Evolutionary conservation across 2,113 vertebrate genomes (phyloP).

Genomic region (Chroicocephalus ridibundus): DNA sequence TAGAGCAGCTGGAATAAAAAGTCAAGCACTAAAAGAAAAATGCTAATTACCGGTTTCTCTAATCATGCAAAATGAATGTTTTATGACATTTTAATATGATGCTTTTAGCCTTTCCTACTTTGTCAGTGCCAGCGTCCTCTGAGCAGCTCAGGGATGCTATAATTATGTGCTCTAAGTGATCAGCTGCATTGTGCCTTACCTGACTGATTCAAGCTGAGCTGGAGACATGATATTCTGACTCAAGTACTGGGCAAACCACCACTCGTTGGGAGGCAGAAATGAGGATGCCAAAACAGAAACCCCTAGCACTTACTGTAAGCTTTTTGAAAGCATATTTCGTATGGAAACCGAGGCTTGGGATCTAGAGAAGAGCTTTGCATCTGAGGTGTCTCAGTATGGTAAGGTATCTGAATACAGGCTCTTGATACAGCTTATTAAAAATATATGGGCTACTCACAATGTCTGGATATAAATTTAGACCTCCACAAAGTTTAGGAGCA

Average conservation of each 20-base stretch:
- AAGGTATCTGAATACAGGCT: not conserved
- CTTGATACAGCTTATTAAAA: not conserved
- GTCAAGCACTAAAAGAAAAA: slow-evolving; percentile 48
- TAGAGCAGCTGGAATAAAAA: slow-evolving; percentile 33
- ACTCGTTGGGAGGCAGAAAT: not conserved
- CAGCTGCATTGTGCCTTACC: slow-evolving; percentile 39
- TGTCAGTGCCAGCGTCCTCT: slow-evolving; percentile 41
- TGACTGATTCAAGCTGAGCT: slow-evolving; percentile 24
- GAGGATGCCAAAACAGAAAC: not conserved
- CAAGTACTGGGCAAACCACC: not conserved
- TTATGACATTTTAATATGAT: slow-evolving; percentile 61
- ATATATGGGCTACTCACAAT: not conserved
- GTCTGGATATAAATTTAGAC: not conserved
- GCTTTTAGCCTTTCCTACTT: slow-evolving; percentile 36
- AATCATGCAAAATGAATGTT: slow-evolving; percentile 51
- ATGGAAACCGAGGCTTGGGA: not conserved
- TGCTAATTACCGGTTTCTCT: slow-evolving; percentile 20
- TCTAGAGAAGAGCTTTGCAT: not conserved
- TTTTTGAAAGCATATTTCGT: not conserved
- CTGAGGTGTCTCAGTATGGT: not conserved
- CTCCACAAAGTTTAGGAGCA: not conserved
- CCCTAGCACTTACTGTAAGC: not conserved
- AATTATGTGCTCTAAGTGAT: slow-evolving; percentile 16
- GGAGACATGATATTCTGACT: not conserved
- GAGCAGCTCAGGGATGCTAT: slow-evolving; percentile 40